Percentiles rank a stretch among this genome's conserved stretches.
These are phyloP conservation scores for Agriopis marginaria DNA, from an alignment of 2,888 invertebrate genomes.

Conservation along the genomic window DNA sequence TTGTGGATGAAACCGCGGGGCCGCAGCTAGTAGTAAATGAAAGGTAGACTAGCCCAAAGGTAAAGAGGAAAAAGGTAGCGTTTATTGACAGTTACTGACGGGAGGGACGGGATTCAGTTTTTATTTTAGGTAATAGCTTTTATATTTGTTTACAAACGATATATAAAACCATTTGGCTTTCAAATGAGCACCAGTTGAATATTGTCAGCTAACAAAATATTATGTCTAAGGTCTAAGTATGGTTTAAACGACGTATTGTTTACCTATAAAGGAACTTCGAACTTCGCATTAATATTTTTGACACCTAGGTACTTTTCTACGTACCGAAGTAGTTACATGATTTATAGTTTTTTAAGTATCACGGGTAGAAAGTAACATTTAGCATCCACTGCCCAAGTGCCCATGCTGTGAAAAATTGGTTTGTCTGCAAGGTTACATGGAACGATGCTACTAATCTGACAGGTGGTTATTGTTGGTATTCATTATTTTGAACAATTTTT, in stretches of 20 bases:
- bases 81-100: not conserved
- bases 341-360: no score
- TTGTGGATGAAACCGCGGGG: no score
- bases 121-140: not conserved
- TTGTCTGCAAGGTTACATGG: no score
- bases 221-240: not conserved
- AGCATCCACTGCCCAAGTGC: no score
- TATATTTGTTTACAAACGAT: not conserved
- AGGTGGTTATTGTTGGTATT: no score
- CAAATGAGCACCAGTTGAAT: conserved; percentile 13
- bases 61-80: not conserved
- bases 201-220: not conserved
- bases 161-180: conserved; percentile 3
- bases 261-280: not conserved
- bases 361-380: no score
- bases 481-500: no score
- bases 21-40: not conserved
- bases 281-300: not conserved
- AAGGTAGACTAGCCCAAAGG: not conserved
- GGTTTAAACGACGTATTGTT: conserved; percentile 25
- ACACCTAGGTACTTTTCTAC: no score
- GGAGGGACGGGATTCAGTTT: not conserved
- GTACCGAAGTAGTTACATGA: no score
- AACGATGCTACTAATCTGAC: no score
- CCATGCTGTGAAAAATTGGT: no score